phyloP scores from a whole-genome alignment of 2,797 vertebrate genomes.

The Trichosurus vulpecula region DNA sequence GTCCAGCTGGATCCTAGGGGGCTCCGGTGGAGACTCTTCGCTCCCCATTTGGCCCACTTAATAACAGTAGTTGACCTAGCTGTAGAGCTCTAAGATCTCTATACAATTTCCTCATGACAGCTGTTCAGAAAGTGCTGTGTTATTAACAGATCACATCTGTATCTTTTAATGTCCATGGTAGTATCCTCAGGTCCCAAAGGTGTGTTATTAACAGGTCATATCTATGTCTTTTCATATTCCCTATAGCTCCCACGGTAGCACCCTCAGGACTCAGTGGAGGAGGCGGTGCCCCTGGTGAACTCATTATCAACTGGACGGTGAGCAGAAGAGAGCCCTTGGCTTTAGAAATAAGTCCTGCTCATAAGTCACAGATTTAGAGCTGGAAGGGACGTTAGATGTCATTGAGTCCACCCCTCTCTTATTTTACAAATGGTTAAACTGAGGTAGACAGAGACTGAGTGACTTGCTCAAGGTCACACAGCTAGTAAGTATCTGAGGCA shows the following conservation, averaged over 20 bases:
- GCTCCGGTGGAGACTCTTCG: neutral
- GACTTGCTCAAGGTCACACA: neutral
- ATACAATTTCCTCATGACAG: neutral
- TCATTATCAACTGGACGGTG: constrained; percentile 96
- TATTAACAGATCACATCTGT: neutral
- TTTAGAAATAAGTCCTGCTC: neutral
- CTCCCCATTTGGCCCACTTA: neutral
- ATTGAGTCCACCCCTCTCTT: neutral
- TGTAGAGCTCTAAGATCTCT: neutral
- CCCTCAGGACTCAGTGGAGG: constrained; percentile 96
- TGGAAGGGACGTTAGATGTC: neutral
- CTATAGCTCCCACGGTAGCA: constrained; percentile 93
- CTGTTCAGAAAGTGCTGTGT: neutral
- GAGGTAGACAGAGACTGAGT: neutral
- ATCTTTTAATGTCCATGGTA: too few relatives aligned
- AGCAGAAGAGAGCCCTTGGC: constrained; percentile 66
- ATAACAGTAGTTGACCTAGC: neutral
- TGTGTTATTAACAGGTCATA: neutral
- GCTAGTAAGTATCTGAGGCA: neutral
- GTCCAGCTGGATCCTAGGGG: neutral
- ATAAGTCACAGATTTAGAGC: neutral
- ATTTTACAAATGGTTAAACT: neutral
- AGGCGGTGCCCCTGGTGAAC: constrained; percentile 94
- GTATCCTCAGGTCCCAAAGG: neutral
- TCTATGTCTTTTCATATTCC: constrained; percentile 22